phyloP scores from a whole-genome alignment of 2,888 invertebrate species.

The Sesia bembeciformis region DNA sequence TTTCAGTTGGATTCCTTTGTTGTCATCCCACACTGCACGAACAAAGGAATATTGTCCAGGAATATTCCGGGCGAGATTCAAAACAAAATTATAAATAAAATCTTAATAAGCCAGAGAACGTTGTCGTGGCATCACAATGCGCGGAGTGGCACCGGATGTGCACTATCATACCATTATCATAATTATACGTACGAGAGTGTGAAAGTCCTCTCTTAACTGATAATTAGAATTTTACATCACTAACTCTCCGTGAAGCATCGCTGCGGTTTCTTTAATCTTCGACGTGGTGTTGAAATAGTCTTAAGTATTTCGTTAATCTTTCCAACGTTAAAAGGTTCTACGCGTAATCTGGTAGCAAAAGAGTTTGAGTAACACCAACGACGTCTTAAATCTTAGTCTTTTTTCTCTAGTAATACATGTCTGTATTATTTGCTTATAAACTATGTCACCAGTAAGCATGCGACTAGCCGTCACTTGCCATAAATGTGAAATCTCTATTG shows the following conservation, averaged over 20 bases:
- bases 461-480: neutral
- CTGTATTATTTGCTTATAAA: too few relatives aligned
- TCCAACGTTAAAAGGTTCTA: neutral
- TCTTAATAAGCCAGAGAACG: constrained; percentile 28
- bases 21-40: constrained; percentile 23
- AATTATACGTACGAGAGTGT: constrained; percentile 18
- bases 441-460: too few relatives aligned
- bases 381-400: too few relatives aligned
- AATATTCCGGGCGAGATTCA: constrained; percentile 16
- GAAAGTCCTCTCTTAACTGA: constrained; percentile 14
- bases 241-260: neutral
- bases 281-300: constrained; percentile 1
- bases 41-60: constrained; percentile 28
- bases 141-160: constrained; percentile 42
- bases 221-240: constrained; percentile 4
- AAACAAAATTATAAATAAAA: constrained; percentile 25
- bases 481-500: constrained; percentile 8
- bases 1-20: constrained; percentile 5
- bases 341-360: too few relatives aligned
- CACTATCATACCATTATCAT: constrained; percentile 43
- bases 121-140: constrained; percentile 34
- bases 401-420: too few relatives aligned
- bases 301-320: constrained; percentile 6
- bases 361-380: too few relatives aligned
- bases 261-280: neutral